A percentile compares a stretch with the other conserved stretches of the same genome.
Evolutionary conservation across 2,797 vertebrate genomes (phyloP).

Genomic region (Psittacula echo): DNA sequence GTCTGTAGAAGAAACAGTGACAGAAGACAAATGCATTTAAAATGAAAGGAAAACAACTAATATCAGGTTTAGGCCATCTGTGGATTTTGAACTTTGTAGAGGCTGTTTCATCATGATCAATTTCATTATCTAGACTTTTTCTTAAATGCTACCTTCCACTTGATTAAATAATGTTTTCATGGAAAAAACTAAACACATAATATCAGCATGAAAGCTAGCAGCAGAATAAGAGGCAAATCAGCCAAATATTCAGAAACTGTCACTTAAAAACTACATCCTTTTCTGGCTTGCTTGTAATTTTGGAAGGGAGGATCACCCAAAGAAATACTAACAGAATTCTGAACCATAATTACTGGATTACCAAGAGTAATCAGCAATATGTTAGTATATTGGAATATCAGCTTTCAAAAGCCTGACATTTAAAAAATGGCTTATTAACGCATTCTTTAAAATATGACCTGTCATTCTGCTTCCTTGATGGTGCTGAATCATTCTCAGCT

Average conservation of each 20-base stretch:
- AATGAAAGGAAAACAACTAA: constrained; percentile 19
- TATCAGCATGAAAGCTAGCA: neutral
- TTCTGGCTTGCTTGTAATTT: neutral
- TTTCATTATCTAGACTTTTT: neutral
- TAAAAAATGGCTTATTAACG: neutral
- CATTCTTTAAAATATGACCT: neutral
- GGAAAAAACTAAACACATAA: neutral
- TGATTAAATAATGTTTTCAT: neutral
- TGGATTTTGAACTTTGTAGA: constrained; percentile 47
- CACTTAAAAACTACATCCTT: neutral
- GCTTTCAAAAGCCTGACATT: neutral
- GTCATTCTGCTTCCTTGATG: neutral
- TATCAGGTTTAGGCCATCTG: constrained; percentile 15
- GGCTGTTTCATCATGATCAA: constrained; percentile 20
- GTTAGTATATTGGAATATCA: neutral
- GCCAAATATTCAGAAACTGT: neutral
- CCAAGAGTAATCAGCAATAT: neutral
- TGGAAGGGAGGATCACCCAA: neutral
- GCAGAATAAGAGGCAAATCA: neutral
- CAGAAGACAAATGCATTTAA: constrained; percentile 30
- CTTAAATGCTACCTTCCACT: neutral
- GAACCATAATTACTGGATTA: neutral
- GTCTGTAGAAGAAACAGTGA: neutral
- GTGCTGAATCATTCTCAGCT: neutral
- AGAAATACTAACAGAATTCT: neutral